A percentile compares a stretch with the other conserved stretches of the same genome.
These are phyloP conservation scores for Sanderia malayensis DNA, from an alignment of 30 jellyfish, hydroid and myxozoan species.

Conservation along the genomic window DNA sequence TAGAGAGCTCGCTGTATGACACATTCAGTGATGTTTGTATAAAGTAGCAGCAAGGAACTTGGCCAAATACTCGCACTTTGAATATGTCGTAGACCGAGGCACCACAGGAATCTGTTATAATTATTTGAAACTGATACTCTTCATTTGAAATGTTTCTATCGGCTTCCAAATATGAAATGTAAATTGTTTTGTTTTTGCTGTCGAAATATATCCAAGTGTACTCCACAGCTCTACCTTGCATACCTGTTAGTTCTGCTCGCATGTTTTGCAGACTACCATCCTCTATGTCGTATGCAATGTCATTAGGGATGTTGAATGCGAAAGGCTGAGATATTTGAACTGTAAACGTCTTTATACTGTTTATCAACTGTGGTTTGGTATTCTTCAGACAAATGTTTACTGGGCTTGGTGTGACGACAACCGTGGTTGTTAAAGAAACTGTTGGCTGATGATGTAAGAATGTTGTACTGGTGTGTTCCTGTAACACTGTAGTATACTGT, in stretches of 20 bases:
- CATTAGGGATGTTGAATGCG: slow-evolving; percentile 13
- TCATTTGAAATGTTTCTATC: neutral
- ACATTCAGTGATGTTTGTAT: neutral
- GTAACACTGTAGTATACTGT: too few species aligned
- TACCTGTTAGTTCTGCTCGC: slow-evolving; percentile 21
- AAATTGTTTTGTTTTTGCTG: slow-evolving; percentile 1
- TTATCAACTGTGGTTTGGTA: slow-evolving; percentile 42
- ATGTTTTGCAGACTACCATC: slow-evolving; percentile 37
- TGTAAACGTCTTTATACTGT: slow-evolving; percentile 42
- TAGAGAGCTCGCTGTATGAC: neutral
- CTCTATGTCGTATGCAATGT: slow-evolving; percentile 49
- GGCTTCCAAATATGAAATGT: slow-evolving; percentile 15
- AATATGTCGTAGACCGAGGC: slow-evolving; percentile 43
- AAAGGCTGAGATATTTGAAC: slow-evolving; percentile 43
- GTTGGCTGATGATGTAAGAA: neutral
- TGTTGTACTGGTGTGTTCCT: too few species aligned
- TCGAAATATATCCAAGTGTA: slow-evolving; percentile 51
- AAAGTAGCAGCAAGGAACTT: slow-evolving; percentile 53
- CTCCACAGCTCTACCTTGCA: slow-evolving; percentile 5
- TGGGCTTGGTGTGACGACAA: slow-evolving; percentile 26
- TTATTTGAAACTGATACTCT: slow-evolving; percentile 22
- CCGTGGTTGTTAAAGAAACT: neutral
- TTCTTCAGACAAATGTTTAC: slow-evolving; percentile 22
- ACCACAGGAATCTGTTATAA: slow-evolving; percentile 68
- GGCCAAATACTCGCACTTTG: slow-evolving; percentile 27